Base-by-base conservation (phyloP, 2,113 vertebrate species). In the Euleptes europaea region DNA sequence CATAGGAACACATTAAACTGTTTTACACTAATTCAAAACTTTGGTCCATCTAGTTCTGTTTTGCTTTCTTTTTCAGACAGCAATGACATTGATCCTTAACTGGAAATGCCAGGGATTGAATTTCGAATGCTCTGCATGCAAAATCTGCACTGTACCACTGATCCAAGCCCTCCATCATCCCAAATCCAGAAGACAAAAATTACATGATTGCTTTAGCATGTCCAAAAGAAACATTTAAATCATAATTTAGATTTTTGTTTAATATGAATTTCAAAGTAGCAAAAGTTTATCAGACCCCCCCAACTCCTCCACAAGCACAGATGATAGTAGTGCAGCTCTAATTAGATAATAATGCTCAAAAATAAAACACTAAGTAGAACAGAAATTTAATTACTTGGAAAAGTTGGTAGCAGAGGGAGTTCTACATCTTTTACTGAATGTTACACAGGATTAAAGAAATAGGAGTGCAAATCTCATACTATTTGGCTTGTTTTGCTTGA, bases 311-410 rank as follows among this genome's bases (percentile, higher is more conserved):
- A 54, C 47, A 73, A 11, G 42, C 28, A 44, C 35, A 33, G 23
- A 80, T n/a, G 14, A 75, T 26, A 31, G 57, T 14, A 23, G 35
- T 81, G 74, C 78, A 69, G 82, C 65, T 78, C 57, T 3, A 38
- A 75, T 19, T 3, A n/a, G 72, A 82, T 69, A 31, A 19, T 15
- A n/a, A 42, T n/a, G 49, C 7, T 44, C 15, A 49, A 87, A 87
- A 76, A 72, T 57, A 3, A 26, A 88, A 5, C 73, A 54, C 31
- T n/a, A 35, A 87, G 80, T 66, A 57, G 23, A 82, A 80, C 40
- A 35, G 82, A 72, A 89, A 85, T 74, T 74, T 31, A 40, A 78
- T 65, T 3, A n/a, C 66, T 87, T 67, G 84, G 19, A 12, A 89
- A 80, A 84, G 40, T 76, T 70, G 63, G 42, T 65, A 78, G 7